These are phyloP conservation scores for Aradus depressus DNA, from an alignment of 2,888 invertebrate species.

Conservation along the genomic window DNA sequence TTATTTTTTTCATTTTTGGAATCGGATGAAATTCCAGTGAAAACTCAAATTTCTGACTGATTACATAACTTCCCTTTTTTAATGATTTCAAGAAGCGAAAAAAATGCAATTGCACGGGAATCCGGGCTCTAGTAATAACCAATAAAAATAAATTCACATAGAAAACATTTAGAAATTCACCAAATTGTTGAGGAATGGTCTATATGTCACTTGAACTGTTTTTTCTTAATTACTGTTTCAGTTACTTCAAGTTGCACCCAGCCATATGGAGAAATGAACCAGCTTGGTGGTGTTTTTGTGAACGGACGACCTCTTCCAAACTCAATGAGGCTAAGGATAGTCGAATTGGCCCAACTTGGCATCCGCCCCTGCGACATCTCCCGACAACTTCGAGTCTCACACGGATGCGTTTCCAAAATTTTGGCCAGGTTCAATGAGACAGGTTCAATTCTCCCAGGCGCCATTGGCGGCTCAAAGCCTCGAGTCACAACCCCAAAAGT, in stretches of 20 bases:
- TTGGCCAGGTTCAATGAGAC: conserved; percentile 94
- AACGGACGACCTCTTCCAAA: conserved; percentile 93
- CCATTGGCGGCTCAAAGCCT: conserved; percentile 88
- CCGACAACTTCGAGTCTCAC: conserved; percentile 85
- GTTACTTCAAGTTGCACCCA: conserved; percentile 39
- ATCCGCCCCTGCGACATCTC: conserved; percentile 96
- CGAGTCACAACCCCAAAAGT: conserved; percentile 95
- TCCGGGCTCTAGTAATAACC: too few species aligned
- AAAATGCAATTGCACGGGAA: too few species aligned
- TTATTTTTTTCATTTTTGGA: too few species aligned
- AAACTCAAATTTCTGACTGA: too few species aligned
- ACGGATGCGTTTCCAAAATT: conserved; percentile 95
- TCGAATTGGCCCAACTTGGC: conserved; percentile 86
- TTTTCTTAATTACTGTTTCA: conserved; percentile 18
- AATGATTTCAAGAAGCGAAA: too few species aligned
- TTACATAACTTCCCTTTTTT: too few species aligned
- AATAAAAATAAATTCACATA: too few species aligned
- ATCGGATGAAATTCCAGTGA: too few species aligned
- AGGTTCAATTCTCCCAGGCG: conserved; percentile 88
- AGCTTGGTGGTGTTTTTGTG: conserved; percentile 91
- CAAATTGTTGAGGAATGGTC: too few species aligned
- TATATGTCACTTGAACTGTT: neutral
- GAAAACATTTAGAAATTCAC: too few species aligned
- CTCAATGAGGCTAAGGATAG: conserved; percentile 83
- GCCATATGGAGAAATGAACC: conserved; percentile 95